A percentile compares a stretch with the other conserved stretches of the same genome.
These are phyloP conservation scores for Percopsis transmontana DNA, from an alignment of 2,113 vertebrate genomes.

Conservation along the genomic window DNA sequence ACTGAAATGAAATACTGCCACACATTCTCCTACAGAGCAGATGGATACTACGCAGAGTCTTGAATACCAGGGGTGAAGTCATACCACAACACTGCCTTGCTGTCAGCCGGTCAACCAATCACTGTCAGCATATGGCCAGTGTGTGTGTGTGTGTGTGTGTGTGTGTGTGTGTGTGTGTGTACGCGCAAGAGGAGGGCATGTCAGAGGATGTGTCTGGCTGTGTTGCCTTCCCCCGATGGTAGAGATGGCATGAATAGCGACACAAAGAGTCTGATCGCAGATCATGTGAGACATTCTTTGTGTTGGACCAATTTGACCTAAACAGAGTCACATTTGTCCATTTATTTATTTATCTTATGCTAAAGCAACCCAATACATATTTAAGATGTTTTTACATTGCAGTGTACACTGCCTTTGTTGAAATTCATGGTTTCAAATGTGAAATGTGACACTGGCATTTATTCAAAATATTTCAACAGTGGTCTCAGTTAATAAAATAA, in stretches of 20 bases:
- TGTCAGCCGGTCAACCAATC: slow-evolving; percentile 15
- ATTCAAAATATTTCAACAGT: too few species aligned
- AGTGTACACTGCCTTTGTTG: too few species aligned
- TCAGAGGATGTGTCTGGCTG: background rate
- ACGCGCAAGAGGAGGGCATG: slow-evolving; percentile 6
- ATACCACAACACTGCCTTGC: slow-evolving; percentile 9
- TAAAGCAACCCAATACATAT: too few species aligned
- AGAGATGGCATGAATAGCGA: slow-evolving; percentile 22
- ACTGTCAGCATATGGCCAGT: slow-evolving; percentile 35
- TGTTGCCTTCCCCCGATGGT: slow-evolving; percentile 30
- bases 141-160: slow-evolving; percentile 1
- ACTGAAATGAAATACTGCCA: background rate
- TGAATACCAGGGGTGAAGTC: slow-evolving; percentile 11
- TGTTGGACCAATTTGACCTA: too few species aligned
- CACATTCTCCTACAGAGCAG: background rate
- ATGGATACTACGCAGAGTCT: background rate
- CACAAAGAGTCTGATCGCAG: too few species aligned
- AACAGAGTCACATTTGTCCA: too few species aligned
- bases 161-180: background rate
- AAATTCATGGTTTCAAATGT: too few species aligned
- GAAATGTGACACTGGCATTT: too few species aligned
- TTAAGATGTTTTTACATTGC: too few species aligned
- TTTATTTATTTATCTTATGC: too few species aligned
- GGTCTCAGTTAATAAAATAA: too few species aligned
- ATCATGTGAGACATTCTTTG: too few species aligned